Conservation (phyloP, 2,113 vertebrate species). For the Apodemus speciosus region DNA sequence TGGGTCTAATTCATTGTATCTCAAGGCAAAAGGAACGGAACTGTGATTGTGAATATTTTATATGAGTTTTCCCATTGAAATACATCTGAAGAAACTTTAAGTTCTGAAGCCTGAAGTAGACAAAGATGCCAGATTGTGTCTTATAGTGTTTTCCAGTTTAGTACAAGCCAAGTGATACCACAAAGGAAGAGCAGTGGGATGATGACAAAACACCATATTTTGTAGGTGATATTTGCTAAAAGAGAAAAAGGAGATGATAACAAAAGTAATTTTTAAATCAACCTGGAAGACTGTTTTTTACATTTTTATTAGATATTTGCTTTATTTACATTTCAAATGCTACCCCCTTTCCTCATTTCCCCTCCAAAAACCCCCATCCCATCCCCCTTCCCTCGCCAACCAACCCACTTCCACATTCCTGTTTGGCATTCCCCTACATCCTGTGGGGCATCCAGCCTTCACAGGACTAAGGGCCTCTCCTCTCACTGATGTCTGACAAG, state of each 20-base stretch:
- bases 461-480: too few relatives aligned
- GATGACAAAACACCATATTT: not conserved
- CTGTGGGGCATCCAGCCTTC: too few relatives aligned
- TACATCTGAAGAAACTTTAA: not conserved
- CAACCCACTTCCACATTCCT: too few relatives aligned
- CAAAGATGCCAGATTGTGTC: not conserved
- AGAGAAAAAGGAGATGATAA: not conserved
- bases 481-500: too few relatives aligned
- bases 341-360: too few relatives aligned
- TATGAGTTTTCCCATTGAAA: not conserved
- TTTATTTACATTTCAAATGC: too few relatives aligned
- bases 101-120: not conserved
- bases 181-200: not conserved
- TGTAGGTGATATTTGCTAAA: not conserved
- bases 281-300: not conserved
- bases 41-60: not conserved
- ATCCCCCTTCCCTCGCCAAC: too few relatives aligned
- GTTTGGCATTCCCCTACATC: too few relatives aligned
- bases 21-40: not conserved
- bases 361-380: too few relatives aligned
- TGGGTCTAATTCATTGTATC: not conserved
- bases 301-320: too few relatives aligned
- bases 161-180: not conserved
- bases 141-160: not conserved
- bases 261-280: conserved; percentile 14